Evolutionary conservation across 2,797 vertebrate species (phyloP).

Genomic region (Neostethus bicornis): DNA sequence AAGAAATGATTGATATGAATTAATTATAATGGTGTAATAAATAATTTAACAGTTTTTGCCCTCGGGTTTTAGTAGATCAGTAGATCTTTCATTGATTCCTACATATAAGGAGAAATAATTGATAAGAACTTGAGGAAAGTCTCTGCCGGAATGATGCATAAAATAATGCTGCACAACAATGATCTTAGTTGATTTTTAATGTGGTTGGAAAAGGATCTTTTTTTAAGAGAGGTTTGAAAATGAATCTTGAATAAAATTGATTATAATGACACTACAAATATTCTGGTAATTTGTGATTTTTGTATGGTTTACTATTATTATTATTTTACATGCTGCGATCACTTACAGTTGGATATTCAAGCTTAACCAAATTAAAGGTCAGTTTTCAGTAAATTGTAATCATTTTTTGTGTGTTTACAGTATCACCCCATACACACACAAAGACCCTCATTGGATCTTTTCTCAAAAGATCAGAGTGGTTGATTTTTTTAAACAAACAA

Average conservation of each 20-base stretch:
- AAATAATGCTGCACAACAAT: slow-evolving; percentile 14
- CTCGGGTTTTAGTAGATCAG: slow-evolving; percentile 34
- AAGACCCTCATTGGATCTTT: too few relatives aligned
- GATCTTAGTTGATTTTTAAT: too few relatives aligned
- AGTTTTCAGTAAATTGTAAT: too few relatives aligned
- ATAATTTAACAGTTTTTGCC: slow-evolving; percentile 53
- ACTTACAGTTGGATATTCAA: neutral
- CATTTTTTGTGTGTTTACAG: too few relatives aligned
- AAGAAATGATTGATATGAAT: slow-evolving; percentile 47
- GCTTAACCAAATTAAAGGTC: neutral
- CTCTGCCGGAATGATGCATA: slow-evolving; percentile 3
- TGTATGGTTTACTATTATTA: neutral
- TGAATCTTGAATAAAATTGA: too few relatives aligned
- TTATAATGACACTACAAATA: too few relatives aligned
- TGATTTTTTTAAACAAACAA: too few relatives aligned
- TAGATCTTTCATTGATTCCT: slow-evolving; percentile 28
- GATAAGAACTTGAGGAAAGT: slow-evolving; percentile 19
- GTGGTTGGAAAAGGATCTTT: too few relatives aligned
- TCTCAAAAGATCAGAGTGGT: too few relatives aligned
- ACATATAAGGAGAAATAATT: slow-evolving; percentile 36
- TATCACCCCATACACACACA: too few relatives aligned
- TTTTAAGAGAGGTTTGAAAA: too few relatives aligned
- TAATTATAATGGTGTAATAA: slow-evolving; percentile 42
- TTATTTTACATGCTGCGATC: neutral
- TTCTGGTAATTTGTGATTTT: too few relatives aligned